phyloP scores from a whole-genome alignment of 2,888 invertebrate genomes.

The Tiliacea citrago region DNA sequence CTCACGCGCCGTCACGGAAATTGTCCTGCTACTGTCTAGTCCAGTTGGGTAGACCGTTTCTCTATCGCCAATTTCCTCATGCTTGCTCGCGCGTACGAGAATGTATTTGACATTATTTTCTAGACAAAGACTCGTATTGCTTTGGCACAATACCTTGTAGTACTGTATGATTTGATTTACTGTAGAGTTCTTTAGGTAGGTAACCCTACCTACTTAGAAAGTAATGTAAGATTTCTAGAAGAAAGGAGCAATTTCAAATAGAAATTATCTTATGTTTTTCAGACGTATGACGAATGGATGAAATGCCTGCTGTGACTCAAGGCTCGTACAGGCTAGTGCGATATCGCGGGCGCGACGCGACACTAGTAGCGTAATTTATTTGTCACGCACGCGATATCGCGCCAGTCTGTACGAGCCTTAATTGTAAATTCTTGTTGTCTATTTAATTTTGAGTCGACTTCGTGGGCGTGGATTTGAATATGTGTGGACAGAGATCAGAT shows the following conservation, averaged over 20 bases:
- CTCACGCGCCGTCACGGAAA: conserved; percentile 1
- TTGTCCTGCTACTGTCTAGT: conserved; percentile 15
- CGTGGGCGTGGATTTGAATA: too few relatives aligned
- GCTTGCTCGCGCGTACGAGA: conserved; percentile 7
- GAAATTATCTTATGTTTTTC: too few relatives aligned
- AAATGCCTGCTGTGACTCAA: neutral
- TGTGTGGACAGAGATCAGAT: too few relatives aligned
- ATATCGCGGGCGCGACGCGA: too few relatives aligned
- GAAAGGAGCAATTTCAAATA: too few relatives aligned
- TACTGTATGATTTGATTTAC: conserved; percentile 32
- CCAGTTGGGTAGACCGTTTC: conserved; percentile 1
- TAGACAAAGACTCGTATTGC: conserved; percentile 50
- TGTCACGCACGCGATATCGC: too few relatives aligned
- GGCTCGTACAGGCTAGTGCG: too few relatives aligned
- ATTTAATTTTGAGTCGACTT: too few relatives aligned
- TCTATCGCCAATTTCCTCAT: conserved; percentile 39
- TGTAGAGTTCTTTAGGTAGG: conserved; percentile 17
- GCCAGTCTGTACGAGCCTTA: neutral
- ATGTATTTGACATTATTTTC: conserved; percentile 33
- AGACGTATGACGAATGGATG: neutral
- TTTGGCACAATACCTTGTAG: conserved; percentile 41
- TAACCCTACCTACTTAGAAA: neutral
- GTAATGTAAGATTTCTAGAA: conserved; percentile 1
- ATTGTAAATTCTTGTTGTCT: neutral
- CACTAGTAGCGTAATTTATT: too few relatives aligned